A percentile compares a stretch with the other conserved stretches of the same genome.
Conservation (phyloP, 2,113 vertebrate genomes). For the Phylloscopus trochiloides region DNA sequence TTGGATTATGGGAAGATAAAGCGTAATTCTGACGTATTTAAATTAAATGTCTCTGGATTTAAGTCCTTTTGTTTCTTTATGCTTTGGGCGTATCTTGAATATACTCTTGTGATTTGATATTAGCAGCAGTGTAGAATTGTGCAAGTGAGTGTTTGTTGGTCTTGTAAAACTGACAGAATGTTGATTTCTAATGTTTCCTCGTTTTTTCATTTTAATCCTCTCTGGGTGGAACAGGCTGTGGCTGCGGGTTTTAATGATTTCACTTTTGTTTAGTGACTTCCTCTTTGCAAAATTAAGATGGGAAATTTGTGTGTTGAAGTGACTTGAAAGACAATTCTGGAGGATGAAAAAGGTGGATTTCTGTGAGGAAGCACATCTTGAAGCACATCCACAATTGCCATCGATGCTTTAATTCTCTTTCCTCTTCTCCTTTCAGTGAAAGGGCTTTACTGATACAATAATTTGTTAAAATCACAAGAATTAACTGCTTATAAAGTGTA, state of each 20-base stretch:
- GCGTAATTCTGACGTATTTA: not conserved
- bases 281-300: not conserved
- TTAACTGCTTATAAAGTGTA: not conserved
- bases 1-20: conserved; percentile 24
- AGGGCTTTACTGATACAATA: not conserved
- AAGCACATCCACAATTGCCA: not conserved
- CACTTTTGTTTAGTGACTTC: not conserved
- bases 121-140: not conserved
- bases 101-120: not conserved
- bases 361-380: not conserved
- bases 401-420: not conserved
- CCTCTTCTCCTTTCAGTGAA: not conserved
- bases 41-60: not conserved
- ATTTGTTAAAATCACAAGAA: not conserved
- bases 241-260: not conserved
- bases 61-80: not conserved
- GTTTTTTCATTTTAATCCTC: not conserved
- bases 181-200: not conserved
- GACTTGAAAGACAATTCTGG: not conserved
- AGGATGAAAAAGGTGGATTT: not conserved
- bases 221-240: not conserved
- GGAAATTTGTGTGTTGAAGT: not conserved
- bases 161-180: not conserved
- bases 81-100: not conserved
- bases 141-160: not conserved